Percentiles rank a stretch among this genome's conserved stretches.
These are phyloP conservation scores for Argopecten irradians DNA, from an alignment of 1,140 invertebrate genomes.

Conservation along the genomic window DNA sequence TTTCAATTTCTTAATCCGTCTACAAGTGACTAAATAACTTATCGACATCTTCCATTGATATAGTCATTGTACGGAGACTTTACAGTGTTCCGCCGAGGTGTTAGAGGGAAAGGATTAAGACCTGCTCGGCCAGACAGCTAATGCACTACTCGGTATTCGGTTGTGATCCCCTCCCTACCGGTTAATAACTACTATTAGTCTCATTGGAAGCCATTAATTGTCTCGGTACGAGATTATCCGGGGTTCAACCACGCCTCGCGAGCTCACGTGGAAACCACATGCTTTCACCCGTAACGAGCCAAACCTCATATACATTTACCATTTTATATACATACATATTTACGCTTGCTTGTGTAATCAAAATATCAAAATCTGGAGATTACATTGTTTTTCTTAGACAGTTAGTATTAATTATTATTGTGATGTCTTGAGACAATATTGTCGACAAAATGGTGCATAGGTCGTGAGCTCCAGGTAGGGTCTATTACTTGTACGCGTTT, in stretches of 20 bases:
- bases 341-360: not conserved
- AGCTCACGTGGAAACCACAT: conserved; percentile 7
- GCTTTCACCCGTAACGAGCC: conserved; percentile 13
- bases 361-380: not conserved
- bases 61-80: not conserved
- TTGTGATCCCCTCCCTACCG: not conserved
- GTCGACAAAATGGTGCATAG: too few relatives aligned
- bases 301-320: not conserved
- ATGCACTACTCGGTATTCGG: not conserved
- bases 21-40: not conserved
- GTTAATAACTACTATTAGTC: not conserved
- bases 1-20: not conserved
- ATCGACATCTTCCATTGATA: not conserved
- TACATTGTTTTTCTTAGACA: not conserved
- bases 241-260: conserved; percentile 18
- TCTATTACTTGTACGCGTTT: not conserved
- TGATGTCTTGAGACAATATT: too few relatives aligned
- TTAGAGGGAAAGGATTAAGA: not conserved
- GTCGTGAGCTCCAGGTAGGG: not conserved
- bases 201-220: not conserved
- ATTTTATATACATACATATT: not conserved
- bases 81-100: not conserved
- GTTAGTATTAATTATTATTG: not conserved
- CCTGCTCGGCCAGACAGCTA: not conserved
- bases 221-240: not conserved